Conservation (phyloP, 2,888 invertebrate species). For the Patella caerulea region DNA sequence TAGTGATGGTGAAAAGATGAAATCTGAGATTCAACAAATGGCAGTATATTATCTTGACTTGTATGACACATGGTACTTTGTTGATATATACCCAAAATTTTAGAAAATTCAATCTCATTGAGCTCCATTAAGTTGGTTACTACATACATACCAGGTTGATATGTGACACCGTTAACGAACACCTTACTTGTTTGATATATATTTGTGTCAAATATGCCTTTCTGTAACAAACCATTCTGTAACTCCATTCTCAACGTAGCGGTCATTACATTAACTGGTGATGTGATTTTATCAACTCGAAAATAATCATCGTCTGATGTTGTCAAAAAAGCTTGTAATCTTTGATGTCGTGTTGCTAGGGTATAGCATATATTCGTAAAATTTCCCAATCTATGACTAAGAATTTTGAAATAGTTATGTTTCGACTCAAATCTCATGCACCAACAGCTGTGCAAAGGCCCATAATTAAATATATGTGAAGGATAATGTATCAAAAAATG, state of each 20-base stretch:
- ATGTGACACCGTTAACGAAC: conserved; percentile 1
- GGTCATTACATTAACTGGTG: too few relatives aligned
- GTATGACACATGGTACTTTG: background rate
- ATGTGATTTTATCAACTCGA: background rate
- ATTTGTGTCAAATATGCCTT: background rate
- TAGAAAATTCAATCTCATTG: background rate
- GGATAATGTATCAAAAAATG: conserved; percentile 37
- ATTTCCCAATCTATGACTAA: conserved; percentile 16
- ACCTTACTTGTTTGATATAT: conserved; percentile 1
- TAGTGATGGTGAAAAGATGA: background rate
- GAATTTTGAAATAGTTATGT: conserved; percentile 32
- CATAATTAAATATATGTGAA: conserved; percentile 26
- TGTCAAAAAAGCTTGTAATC: background rate
- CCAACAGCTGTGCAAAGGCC: conserved; percentile 31
- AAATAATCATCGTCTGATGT: background rate
- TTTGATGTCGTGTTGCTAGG: conserved; percentile 29
- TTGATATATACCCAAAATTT: background rate
- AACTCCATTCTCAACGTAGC: background rate
- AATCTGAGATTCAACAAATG: background rate
- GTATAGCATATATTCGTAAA: conserved; percentile 28
- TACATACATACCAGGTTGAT: conserved; percentile 13
- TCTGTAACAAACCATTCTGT: background rate
- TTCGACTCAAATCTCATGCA: conserved; percentile 37
- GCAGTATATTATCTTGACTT: background rate
- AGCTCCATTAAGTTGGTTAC: background rate